These are phyloP conservation scores for Alviniconcha marisindica DNA, from an alignment of 1,140 invertebrate species.

Conservation along the genomic window DNA sequence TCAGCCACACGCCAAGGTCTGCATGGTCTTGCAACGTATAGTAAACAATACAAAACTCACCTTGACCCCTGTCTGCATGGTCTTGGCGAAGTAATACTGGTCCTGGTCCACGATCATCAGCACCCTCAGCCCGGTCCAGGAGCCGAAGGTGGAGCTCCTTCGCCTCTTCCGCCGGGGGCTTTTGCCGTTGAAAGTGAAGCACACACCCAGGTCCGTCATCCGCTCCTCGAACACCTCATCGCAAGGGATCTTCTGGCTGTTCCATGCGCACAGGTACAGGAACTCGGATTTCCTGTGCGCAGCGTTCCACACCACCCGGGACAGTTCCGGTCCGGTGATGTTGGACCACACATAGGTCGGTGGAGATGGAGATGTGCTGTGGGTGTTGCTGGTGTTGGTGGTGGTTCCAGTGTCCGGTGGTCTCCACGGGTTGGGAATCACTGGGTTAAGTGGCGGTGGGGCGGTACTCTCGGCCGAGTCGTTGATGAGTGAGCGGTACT, in stretches of 20 bases:
- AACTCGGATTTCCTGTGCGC: not conserved
- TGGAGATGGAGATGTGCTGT: not conserved
- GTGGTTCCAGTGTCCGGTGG: not conserved
- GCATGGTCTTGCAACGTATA: not conserved
- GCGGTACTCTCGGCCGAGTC: not conserved
- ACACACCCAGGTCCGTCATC: not conserved
- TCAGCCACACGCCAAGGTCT: not conserved
- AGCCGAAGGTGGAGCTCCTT: not conserved
- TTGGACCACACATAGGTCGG: not conserved
- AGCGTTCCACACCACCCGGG: not conserved
- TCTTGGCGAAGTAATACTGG: not conserved
- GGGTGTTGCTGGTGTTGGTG: not conserved
- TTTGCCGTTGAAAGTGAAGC: not conserved
- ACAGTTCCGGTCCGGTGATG: not conserved
- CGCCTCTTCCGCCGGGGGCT: not conserved
- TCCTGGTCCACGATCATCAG: not conserved
- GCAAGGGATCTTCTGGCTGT: not conserved
- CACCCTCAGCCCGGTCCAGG: not conserved
- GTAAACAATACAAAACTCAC: not conserved
- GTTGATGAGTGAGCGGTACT: not conserved
- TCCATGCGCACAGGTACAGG: not conserved
- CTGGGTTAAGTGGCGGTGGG: too few relatives aligned
- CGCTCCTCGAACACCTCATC: not conserved
- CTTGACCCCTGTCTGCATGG: conserved; percentile 1
- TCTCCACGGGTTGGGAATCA: too few relatives aligned